phyloP scores from a whole-genome alignment of 2,113 vertebrate genomes.

The rat (Rattus norvegicus) region DNA sequence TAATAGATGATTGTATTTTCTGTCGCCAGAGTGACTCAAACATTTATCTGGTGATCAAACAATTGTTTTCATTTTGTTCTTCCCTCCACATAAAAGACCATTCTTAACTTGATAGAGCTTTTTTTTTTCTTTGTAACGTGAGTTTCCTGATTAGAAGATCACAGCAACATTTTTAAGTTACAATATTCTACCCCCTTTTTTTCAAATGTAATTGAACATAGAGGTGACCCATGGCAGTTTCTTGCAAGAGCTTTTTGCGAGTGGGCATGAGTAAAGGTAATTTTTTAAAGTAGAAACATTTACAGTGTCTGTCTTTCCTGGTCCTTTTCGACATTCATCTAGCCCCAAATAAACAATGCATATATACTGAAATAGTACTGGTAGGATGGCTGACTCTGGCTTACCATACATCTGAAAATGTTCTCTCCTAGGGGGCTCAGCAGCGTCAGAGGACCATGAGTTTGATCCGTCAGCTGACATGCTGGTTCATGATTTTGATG shows the following conservation, averaged over 20 bases:
- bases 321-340: slow-evolving; percentile 28
- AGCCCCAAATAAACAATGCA: slow-evolving; percentile 38
- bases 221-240: not conserved
- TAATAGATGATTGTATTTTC: not conserved
- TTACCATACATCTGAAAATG: slow-evolving; percentile 79
- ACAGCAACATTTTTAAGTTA: not conserved
- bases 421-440: slow-evolving; percentile 90
- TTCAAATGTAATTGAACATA: not conserved
- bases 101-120: slow-evolving; percentile 28
- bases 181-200: not conserved
- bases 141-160: slow-evolving; percentile 40
- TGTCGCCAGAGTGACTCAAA: not conserved
- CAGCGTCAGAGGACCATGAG: slow-evolving; percentile 95
- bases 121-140: slow-evolving; percentile 12
- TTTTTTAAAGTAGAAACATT: slow-evolving; percentile 25
- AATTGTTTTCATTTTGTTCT: not conserved
- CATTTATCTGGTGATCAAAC: not conserved
- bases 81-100: not conserved
- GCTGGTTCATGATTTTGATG: slow-evolving; percentile 99
- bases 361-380: slow-evolving; percentile 47
- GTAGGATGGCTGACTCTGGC: slow-evolving; percentile 65
- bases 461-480: slow-evolving; percentile 98
- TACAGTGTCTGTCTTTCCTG: slow-evolving; percentile 41
- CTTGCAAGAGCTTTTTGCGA: not conserved
- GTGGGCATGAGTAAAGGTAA: not conserved